A percentile compares a stretch with the other conserved stretches of the same genome.
These are phyloP conservation scores for Toxostoma redivivum DNA, from an alignment of 2,113 vertebrate genomes.

Conservation along the genomic window DNA sequence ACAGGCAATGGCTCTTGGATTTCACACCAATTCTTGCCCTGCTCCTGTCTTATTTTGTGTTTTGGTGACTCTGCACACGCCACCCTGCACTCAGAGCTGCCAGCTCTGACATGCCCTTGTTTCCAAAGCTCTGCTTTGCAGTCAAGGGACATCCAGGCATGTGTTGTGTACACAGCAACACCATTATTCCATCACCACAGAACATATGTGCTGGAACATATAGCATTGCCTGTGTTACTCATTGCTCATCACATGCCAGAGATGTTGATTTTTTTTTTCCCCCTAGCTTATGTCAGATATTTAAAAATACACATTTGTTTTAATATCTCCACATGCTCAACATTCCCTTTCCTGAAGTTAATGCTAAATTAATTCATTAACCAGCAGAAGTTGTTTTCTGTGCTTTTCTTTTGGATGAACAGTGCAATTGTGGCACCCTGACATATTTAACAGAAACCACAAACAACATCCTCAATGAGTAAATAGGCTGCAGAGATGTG, in stretches of 20 bases:
- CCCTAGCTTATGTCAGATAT: neutral
- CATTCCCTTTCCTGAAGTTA: neutral
- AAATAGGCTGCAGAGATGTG: neutral
- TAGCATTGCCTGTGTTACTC: neutral
- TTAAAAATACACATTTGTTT: neutral
- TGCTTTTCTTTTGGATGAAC: neutral
- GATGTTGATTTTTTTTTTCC: neutral
- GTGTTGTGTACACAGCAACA: neutral
- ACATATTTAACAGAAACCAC: neutral
- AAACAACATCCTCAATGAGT: neutral
- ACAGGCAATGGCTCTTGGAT: accelerated
- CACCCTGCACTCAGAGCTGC: neutral
- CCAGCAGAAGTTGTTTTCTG: neutral
- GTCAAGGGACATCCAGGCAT: neutral
- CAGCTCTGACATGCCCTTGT: neutral
- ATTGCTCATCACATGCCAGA: neutral
- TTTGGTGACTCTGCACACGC: neutral
- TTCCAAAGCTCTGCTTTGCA: neutral
- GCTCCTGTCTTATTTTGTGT: neutral
- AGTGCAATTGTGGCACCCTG: neutral
- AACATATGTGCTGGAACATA: neutral
- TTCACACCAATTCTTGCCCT: neutral
- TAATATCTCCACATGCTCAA: neutral
- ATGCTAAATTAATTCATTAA: neutral
- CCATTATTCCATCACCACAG: neutral